Percentiles rank a stretch among this genome's conserved stretches.
Conservation (phyloP, 2,113 vertebrate genomes). For the Scolopax mira region DNA sequence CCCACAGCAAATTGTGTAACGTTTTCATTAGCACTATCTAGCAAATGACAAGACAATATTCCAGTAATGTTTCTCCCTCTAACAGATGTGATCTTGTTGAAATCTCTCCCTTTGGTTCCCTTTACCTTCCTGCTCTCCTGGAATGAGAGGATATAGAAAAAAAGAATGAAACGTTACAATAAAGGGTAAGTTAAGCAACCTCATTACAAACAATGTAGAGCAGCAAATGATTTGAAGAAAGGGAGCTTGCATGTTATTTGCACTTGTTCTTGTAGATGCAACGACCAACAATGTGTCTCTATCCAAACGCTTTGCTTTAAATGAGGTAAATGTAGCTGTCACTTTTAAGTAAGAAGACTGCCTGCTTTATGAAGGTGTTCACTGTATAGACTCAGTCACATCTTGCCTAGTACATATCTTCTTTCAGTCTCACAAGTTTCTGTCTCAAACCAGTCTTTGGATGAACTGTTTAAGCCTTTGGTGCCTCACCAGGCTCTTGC, state of each 20-base stretch:
- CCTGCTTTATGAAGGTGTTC: neutral
- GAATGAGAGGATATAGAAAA: neutral
- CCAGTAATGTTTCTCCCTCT: slow-evolving; percentile 24
- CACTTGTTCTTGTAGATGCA: neutral
- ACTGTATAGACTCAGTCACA: neutral
- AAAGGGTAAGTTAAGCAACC: neutral
- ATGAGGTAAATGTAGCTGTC: neutral
- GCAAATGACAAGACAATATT: slow-evolving; percentile 38
- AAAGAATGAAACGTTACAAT: neutral
- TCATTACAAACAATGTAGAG: neutral
- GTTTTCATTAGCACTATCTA: slow-evolving; percentile 50
- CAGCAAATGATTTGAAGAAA: neutral
- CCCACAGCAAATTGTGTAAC: slow-evolving; percentile 56
- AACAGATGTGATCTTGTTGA: slow-evolving; percentile 49
- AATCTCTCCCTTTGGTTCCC: slow-evolving; percentile 54
- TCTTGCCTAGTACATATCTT: neutral
- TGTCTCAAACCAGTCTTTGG: neutral
- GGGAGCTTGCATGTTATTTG: neutral
- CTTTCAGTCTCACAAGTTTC: neutral
- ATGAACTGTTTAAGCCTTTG: neutral
- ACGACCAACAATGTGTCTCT: neutral
- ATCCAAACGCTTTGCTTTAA: neutral
- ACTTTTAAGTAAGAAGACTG: neutral
- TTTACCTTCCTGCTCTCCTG: slow-evolving; percentile 22
- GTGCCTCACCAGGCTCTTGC: neutral